Percentiles rank a stretch among this genome's conserved stretches.
Evolutionary conservation across 2,797 vertebrate genomes (phyloP).

Genomic region (Sebastolobus altivelis): DNA sequence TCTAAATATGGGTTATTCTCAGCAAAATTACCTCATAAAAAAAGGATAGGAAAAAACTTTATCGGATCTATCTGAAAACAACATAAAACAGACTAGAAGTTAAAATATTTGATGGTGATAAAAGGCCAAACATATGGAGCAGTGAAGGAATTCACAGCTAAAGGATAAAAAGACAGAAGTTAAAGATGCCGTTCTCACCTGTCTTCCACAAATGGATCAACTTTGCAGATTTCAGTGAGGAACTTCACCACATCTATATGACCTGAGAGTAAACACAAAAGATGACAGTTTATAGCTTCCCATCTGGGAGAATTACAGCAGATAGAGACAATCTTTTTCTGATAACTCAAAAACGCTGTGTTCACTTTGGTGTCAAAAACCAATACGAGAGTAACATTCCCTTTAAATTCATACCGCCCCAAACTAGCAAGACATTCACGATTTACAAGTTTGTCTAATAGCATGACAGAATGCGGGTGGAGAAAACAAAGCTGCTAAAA

Average conservation of each 20-base stretch:
- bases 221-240: conserved; percentile 88
- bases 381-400: not conserved
- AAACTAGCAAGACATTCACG: not conserved
- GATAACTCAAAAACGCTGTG: not conserved
- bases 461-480: not conserved
- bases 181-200: conserved; percentile 75
- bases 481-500: conserved; percentile 22
- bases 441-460: conserved; percentile 3
- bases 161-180: not conserved
- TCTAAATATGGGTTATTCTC: not conserved
- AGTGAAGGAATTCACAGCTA: not conserved
- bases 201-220: conserved; percentile 89
- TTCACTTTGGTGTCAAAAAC: not conserved
- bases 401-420: not conserved
- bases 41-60: not conserved
- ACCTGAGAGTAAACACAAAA: conserved; percentile 77
- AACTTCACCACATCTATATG: conserved; percentile 89
- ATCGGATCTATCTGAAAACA: not conserved
- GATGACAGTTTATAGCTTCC: not conserved
- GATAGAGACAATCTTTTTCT: not conserved
- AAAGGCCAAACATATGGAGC: not conserved
- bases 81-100: not conserved
- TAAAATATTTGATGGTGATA: not conserved
- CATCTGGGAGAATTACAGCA: not conserved
- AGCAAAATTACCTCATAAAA: not conserved